Conservation (phyloP, 2,113 vertebrate species). For the Laticauda laticaudata region DNA sequence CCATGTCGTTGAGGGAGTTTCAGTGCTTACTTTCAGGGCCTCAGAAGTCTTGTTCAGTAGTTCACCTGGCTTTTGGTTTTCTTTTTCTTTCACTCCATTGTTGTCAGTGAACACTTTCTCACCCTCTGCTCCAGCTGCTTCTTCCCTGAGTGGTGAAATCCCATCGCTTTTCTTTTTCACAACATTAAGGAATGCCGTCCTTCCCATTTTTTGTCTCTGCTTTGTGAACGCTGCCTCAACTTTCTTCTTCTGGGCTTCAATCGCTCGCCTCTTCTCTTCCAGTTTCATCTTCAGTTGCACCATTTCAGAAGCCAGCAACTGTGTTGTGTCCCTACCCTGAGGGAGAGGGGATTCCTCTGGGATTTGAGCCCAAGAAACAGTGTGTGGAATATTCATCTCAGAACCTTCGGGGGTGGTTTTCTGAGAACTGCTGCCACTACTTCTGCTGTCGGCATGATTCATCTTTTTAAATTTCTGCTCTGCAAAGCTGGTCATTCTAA, state of each 20-base stretch:
- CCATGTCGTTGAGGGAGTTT: conserved; percentile 73
- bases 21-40: conserved; percentile 62
- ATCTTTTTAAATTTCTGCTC: conserved; percentile 92
- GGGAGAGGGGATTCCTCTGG: conserved; percentile 80
- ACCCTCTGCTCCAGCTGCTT: conserved; percentile 75
- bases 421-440: conserved; percentile 87
- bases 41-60: conserved; percentile 55
- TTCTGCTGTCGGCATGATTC: conserved; percentile 79
- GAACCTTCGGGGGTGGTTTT: conserved; percentile 94
- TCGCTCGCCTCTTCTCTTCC: conserved; percentile 94
- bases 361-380: conserved; percentile 88
- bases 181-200: conserved; percentile 91
- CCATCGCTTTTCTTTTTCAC: conserved; percentile 90
- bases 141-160: conserved; percentile 80
- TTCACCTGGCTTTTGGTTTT: conserved; percentile 56
- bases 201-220: conserved; percentile 94
- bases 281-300: conserved; percentile 92
- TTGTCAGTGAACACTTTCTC: conserved; percentile 69
- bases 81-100: conserved; percentile 63
- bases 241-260: conserved; percentile 97
- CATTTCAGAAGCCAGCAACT: conserved; percentile 95
- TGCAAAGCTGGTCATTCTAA: conserved; percentile 95
- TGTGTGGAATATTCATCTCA: conserved; percentile 85
- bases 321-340: conserved; percentile 83
- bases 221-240: conserved; percentile 93